Conservation (phyloP, 2,113 vertebrate species). For the Pedetes capensis region DNA sequence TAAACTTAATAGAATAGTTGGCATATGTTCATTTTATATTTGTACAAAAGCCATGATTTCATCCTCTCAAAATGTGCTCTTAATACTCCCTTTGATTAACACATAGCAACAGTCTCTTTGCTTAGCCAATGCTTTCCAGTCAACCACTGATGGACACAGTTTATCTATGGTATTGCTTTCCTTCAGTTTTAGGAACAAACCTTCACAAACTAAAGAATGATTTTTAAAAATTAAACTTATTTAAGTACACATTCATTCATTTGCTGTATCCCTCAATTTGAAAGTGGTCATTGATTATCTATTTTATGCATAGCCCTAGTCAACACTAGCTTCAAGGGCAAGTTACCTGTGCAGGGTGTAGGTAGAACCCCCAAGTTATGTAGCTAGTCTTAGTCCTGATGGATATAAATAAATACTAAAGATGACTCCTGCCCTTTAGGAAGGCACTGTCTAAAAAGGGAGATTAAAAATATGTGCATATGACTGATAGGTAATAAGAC, state of each 20-base stretch:
- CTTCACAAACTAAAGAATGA: background rate
- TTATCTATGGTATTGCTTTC: background rate
- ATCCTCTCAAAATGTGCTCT: background rate
- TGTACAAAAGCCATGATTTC: slow-evolving; percentile 20
- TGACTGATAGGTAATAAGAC: background rate
- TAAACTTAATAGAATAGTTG: slow-evolving; percentile 19
- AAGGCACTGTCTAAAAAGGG: slow-evolving; percentile 12
- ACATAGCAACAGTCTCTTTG: background rate
- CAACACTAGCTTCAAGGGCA: background rate
- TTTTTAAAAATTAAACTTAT: background rate
- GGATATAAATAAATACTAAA: slow-evolving; percentile 22
- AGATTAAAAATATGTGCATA: background rate
- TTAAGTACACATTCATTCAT: slow-evolving; percentile 24
- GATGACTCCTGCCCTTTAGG: background rate
- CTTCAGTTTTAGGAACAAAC: slow-evolving; percentile 40
- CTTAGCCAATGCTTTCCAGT: background rate
- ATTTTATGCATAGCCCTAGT: background rate
- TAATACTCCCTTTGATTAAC: background rate
- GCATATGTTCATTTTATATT: slow-evolving; percentile 14
- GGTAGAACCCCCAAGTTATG: background rate
- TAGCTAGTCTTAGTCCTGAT: background rate
- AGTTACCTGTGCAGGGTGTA: background rate
- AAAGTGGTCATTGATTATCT: background rate
- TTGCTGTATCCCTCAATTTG: background rate
- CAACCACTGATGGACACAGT: background rate